phyloP scores from a whole-genome alignment of 2,113 vertebrate genomes.

The Aldabrachelys gigantea region DNA sequence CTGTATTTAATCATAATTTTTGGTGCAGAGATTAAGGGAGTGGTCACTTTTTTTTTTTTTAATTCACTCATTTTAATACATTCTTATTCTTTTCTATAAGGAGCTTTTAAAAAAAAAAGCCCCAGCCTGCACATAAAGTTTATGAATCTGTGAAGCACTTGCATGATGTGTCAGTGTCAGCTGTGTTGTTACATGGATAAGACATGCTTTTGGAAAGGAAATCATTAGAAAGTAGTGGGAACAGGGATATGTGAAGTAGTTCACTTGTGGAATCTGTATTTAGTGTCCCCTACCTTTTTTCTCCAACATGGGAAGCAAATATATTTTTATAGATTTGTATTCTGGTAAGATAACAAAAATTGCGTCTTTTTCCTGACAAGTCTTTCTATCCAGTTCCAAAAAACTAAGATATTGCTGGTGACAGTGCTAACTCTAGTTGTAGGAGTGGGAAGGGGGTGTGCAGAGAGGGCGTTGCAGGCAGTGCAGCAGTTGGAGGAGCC shows the following conservation, averaged over 20 bases:
- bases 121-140: neutral
- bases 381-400: neutral
- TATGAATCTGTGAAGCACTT: neutral
- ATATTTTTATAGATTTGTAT: neutral
- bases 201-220: neutral
- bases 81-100: neutral
- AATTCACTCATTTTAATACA: neutral
- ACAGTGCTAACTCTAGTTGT: neutral
- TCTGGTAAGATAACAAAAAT: constrained; percentile 11
- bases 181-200: neutral
- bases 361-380: neutral
- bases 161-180: neutral
- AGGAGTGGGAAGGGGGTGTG: too few species aligned
- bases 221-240: neutral
- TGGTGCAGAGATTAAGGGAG: neutral
- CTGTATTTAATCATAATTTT: neutral
- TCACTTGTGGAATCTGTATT: neutral
- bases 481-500: too few species aligned
- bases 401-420: neutral
- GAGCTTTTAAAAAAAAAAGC: neutral
- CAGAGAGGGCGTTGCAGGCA: neutral
- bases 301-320: constrained; percentile 2
- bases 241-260: neutral
- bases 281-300: neutral
- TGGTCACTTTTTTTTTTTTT: neutral